Conservation (phyloP, 2,113 vertebrate species). For the Siniperca chuatsi region DNA sequence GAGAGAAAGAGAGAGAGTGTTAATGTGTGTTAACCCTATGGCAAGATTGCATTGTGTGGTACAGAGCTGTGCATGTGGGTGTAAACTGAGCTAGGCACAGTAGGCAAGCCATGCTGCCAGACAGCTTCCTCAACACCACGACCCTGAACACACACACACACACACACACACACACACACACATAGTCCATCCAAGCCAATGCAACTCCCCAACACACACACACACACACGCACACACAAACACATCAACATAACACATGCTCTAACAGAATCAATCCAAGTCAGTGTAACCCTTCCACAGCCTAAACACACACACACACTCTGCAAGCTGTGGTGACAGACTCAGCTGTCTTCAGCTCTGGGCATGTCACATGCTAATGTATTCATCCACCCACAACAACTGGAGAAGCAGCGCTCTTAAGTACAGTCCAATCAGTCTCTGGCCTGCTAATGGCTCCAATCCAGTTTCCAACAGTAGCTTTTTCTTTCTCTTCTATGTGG, state of each 20-base stretch:
- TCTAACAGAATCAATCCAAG: constrained; percentile 40
- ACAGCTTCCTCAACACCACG: constrained; percentile 68
- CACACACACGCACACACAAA: not conserved
- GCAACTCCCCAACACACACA: constrained; percentile 14
- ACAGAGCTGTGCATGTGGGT: constrained; percentile 79
- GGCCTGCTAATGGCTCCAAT: constrained; percentile 66
- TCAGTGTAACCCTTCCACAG: constrained; percentile 41
- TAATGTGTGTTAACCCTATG: constrained; percentile 62
- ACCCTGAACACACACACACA: constrained; percentile 33
- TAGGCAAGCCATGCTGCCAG: constrained; percentile 76
- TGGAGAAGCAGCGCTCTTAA: constrained; percentile 68
- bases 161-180: constrained; percentile 34
- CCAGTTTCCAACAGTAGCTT: constrained; percentile 62
- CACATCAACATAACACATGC: constrained; percentile 44
- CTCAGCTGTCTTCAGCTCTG: constrained; percentile 63
- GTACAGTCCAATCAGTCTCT: constrained; percentile 75
- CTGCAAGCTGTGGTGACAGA: constrained; percentile 60
- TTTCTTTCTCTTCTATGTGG: constrained; percentile 66
- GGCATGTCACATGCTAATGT: constrained; percentile 76
- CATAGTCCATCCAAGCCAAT: constrained; percentile 27
- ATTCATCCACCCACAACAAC: constrained; percentile 78
- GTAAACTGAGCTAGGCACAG: constrained; percentile 61
- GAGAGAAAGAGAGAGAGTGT: not conserved
- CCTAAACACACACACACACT: constrained; percentile 31
- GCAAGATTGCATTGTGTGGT: constrained; percentile 70